phyloP scores from a whole-genome alignment of 2,888 invertebrate genomes.

The Eristalis arbustorum region DNA sequence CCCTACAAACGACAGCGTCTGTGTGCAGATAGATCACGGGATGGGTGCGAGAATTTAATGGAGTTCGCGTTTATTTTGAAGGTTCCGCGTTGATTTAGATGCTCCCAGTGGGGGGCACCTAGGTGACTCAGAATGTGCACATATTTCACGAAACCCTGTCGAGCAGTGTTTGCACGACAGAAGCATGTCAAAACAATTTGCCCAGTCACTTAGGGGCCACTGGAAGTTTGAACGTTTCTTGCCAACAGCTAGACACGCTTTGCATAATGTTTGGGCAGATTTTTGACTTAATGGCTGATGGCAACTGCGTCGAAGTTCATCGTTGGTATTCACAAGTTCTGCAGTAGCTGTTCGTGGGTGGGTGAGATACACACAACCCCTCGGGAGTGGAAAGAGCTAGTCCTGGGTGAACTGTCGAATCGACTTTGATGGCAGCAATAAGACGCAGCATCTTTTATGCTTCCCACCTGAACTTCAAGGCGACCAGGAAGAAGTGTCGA shows the following conservation, averaged over 20 bases:
- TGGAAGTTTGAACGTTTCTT: neutral
- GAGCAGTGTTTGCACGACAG: neutral
- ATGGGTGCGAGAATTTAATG: slow-evolving; percentile 16
- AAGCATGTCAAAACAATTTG: slow-evolving; percentile 43
- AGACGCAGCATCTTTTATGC: too few species aligned
- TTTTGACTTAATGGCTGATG: too few species aligned
- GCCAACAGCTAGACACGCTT: neutral
- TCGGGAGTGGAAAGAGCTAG: too few species aligned
- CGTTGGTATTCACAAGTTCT: too few species aligned
- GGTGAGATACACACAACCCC: too few species aligned
- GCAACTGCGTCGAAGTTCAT: too few species aligned
- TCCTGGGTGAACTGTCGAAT: too few species aligned
- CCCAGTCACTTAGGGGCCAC: slow-evolving; percentile 2
- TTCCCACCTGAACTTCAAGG: too few species aligned
- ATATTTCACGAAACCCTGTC: neutral
- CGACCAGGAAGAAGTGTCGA: too few species aligned
- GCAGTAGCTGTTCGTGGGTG: too few species aligned
- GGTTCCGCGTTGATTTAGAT: slow-evolving; percentile 20
- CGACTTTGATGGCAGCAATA: too few species aligned
- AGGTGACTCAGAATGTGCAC: neutral
- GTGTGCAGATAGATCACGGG: neutral
- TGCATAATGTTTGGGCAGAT: neutral
- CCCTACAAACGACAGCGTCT: neutral
- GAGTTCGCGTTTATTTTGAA: slow-evolving; percentile 36
- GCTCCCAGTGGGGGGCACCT: neutral